A percentile compares a stretch with the other conserved stretches of the same genome.
phyloP scores from a whole-genome alignment of 2,797 vertebrate genomes.

The Kryptolebias ocellatus region DNA sequence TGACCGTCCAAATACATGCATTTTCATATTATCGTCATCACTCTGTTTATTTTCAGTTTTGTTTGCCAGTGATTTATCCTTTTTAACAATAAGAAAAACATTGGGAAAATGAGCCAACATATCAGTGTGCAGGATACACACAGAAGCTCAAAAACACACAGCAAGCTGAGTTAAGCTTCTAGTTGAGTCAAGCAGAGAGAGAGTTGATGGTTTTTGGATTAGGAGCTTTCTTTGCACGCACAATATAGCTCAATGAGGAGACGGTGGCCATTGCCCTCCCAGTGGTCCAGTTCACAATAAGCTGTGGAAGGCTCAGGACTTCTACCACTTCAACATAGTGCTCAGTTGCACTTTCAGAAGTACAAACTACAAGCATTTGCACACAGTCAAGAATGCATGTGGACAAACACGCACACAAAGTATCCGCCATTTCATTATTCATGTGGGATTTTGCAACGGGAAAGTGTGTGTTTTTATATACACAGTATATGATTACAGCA shows the following conservation, averaged over 20 bases:
- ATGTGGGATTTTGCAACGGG: slow-evolving; percentile 23
- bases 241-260: slow-evolving; percentile 74
- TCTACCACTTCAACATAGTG: slow-evolving; percentile 6
- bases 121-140: slow-evolving; percentile 14
- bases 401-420: slow-evolving; percentile 8
- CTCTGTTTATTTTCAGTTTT: no score
- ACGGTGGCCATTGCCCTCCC: slow-evolving; percentile 71
- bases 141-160: slow-evolving; percentile 28
- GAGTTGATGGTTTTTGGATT: slow-evolving; percentile 67
- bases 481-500: no score
- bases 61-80: neutral
- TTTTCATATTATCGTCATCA: no score
- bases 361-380: neutral
- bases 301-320: slow-evolving; percentile 51
- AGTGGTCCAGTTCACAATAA: slow-evolving; percentile 68
- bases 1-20: no score
- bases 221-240: slow-evolving; percentile 62
- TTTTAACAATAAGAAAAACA: slow-evolving; percentile 1
- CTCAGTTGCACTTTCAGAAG: neutral
- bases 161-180: slow-evolving; percentile 54
- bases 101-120: slow-evolving; percentile 20
- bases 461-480: slow-evolving; percentile 10
- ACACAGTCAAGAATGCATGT: slow-evolving; percentile 20
- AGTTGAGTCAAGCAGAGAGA: slow-evolving; percentile 45
- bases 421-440: slow-evolving; percentile 6